Conservation (phyloP, 2,113 vertebrate genomes). For the Sorex araneus region DNA sequence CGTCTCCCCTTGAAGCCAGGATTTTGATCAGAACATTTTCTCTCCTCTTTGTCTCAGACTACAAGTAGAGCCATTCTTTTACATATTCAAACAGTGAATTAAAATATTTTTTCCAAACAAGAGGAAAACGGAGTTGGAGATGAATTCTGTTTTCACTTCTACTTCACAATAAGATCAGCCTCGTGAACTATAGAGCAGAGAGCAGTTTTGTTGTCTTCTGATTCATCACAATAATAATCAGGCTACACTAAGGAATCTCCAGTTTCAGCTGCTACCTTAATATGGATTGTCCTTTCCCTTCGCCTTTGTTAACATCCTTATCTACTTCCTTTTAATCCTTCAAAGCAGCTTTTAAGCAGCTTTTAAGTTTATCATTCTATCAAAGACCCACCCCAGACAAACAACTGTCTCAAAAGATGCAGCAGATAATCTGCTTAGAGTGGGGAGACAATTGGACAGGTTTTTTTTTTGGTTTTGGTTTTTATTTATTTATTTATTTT, state of each 20-base stretch:
- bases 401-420: background rate
- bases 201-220: background rate
- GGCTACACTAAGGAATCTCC: background rate
- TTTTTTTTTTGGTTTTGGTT: no score
- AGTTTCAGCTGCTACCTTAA: background rate
- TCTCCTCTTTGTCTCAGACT: background rate
- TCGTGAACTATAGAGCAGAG: background rate
- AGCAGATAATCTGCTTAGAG: background rate
- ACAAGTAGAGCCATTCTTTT: background rate
- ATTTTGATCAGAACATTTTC: background rate
- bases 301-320: background rate
- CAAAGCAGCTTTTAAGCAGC: background rate
- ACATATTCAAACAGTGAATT: background rate
- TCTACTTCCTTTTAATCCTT: background rate
- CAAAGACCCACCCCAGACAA: background rate
- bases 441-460: no score
- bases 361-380: background rate
- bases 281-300: background rate
- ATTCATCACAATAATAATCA: slow-evolving; percentile 8
- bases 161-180: background rate
- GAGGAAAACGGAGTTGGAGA: slow-evolving; percentile 6
- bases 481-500: no score
- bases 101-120: slow-evolving; percentile 7
- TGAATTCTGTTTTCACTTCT: background rate
- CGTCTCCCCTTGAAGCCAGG: background rate